phyloP scores from a whole-genome alignment of 2,797 vertebrate species.

The Pseudomugil tenellus region DNA sequence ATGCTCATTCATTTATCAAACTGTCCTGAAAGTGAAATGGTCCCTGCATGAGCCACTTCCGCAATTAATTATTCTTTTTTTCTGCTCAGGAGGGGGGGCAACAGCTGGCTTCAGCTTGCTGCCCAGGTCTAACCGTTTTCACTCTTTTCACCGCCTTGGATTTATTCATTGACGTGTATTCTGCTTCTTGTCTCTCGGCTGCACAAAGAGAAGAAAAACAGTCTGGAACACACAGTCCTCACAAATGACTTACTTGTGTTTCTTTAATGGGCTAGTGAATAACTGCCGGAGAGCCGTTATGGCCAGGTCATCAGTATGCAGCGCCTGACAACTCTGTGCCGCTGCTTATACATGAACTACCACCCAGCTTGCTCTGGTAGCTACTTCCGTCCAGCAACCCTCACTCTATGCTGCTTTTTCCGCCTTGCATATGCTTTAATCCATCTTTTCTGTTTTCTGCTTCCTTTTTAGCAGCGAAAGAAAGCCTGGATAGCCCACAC shows the following conservation, averaged over 20 bases:
- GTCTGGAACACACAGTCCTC: constrained; percentile 66
- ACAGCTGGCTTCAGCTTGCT: constrained; percentile 66
- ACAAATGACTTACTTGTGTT: constrained; percentile 72
- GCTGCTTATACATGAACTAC: constrained; percentile 36
- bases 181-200: constrained; percentile 47
- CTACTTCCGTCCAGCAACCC: constrained; percentile 36
- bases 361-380: constrained; percentile 52
- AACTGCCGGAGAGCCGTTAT: constrained; percentile 68
- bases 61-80: constrained; percentile 67
- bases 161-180: constrained; percentile 67
- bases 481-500: constrained; percentile 47
- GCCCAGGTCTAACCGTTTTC: constrained; percentile 57
- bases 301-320: constrained; percentile 76
- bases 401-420: constrained; percentile 30
- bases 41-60: constrained; percentile 59
- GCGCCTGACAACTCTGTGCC: constrained; percentile 32
- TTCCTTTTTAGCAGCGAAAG: constrained; percentile 41
- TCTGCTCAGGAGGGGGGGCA: constrained; percentile 59
- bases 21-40: constrained; percentile 59
- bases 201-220: constrained; percentile 62
- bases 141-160: constrained; percentile 54
- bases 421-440: constrained; percentile 25
- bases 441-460: constrained; percentile 8
- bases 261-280: constrained; percentile 76
- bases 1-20: constrained; percentile 66